These are phyloP conservation scores for Chrysogorgia sp. DNA, from an alignment of 92 coral and sea anemone species.

Conservation along the genomic window DNA sequence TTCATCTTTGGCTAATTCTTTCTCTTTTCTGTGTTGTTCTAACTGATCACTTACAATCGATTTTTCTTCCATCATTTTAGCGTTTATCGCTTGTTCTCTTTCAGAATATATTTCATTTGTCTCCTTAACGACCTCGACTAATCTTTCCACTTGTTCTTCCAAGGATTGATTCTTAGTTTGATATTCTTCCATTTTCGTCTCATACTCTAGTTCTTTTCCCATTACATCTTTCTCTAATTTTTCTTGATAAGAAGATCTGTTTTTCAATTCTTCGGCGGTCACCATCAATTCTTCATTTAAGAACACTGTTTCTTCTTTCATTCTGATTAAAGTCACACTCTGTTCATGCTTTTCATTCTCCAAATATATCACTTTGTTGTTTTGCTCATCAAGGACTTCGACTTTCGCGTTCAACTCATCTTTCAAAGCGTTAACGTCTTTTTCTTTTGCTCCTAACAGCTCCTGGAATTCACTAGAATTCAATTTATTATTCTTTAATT, in stretches of 20 bases:
- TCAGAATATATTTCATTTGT: neutral
- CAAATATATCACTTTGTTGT: neutral
- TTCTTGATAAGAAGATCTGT: conserved; percentile 5
- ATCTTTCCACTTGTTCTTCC: neutral
- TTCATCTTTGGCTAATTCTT: neutral
- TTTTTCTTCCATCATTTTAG: neutral
- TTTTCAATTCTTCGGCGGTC: conserved; percentile 32
- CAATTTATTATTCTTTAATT: neutral
- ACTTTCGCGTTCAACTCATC: neutral
- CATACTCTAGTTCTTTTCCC: neutral
- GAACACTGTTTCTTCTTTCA: conserved; percentile 20
- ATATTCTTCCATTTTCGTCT: conserved; percentile 8
- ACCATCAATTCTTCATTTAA: conserved; percentile 33
- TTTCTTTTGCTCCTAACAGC: conserved; percentile 22
- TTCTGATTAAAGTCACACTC: neutral
- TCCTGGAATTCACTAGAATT: neutral
- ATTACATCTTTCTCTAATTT: neutral
- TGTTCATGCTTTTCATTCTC: conserved; percentile 7
- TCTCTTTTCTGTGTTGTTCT: neutral
- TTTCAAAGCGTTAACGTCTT: neutral
- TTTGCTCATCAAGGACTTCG: neutral
- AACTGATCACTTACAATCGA: neutral
- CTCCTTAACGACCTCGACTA: neutral
- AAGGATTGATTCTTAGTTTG: neutral
- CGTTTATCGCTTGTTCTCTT: neutral